A percentile compares a stretch with the other conserved stretches of the same genome.
Conservation (phyloP, 1,140 invertebrate species). For the Trissolcus basalis region DNA sequence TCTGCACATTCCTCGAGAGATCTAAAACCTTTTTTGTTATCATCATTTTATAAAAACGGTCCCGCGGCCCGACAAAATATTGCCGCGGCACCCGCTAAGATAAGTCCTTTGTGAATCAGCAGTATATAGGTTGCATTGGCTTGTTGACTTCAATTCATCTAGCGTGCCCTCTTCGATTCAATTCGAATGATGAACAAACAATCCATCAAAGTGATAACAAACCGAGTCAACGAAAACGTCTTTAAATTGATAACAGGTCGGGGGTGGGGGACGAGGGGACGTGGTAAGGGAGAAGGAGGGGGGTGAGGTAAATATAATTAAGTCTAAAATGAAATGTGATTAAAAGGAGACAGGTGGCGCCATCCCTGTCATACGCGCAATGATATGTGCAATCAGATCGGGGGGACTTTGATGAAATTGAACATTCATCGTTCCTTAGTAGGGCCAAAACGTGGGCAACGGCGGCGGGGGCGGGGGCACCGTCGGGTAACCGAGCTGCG, state of each 20-base stretch:
- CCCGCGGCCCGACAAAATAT: slow-evolving; percentile 73
- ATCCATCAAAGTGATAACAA: not conserved
- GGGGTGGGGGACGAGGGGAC: too few relatives aligned
- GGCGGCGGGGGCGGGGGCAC: slow-evolving; percentile 72
- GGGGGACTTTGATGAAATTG: not conserved
- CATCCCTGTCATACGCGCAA: slow-evolving; percentile 27
- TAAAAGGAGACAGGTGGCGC: slow-evolving; percentile 34
- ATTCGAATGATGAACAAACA: slow-evolving; percentile 18
- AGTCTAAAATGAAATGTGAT: too few relatives aligned
- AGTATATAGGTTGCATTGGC: not conserved
- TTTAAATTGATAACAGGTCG: too few relatives aligned
- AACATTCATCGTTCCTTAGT: slow-evolving; percentile 55
- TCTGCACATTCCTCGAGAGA: slow-evolving; percentile 44
- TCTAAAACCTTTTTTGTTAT: slow-evolving; percentile 34
- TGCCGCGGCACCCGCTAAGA: slow-evolving; percentile 71
- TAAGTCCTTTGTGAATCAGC: slow-evolving; percentile 45
- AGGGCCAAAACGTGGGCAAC: slow-evolving; percentile 74
- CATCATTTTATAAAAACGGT: slow-evolving; percentile 73
- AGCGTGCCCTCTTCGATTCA: not conserved
- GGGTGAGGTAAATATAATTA: too few relatives aligned
- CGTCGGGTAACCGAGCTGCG: slow-evolving; percentile 66
- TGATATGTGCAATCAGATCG: slow-evolving; percentile 43
- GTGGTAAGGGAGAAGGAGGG: too few relatives aligned
- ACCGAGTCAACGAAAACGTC: too few relatives aligned
- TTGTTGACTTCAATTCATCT: not conserved